phyloP scores from a whole-genome alignment of 2,113 vertebrate genomes.

The Mesoclemmys tuberculata region DNA sequence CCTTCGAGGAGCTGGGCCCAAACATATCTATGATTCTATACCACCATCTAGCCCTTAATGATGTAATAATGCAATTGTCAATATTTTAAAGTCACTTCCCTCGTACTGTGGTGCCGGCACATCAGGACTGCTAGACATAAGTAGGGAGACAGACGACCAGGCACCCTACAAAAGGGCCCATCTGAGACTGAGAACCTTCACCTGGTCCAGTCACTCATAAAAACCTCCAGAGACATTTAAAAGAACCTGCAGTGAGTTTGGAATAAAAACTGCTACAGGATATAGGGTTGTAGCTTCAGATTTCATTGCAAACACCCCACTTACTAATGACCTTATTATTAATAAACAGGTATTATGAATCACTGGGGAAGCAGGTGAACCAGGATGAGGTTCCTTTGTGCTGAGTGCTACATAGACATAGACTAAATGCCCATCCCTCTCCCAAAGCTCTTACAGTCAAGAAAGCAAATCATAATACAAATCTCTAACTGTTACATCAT shows the following conservation, averaged over 20 bases:
- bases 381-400: background rate
- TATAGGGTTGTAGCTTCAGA: background rate
- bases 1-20: background rate
- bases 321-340: background rate
- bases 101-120: background rate
- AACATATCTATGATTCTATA: background rate
- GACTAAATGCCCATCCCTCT: accelerated
- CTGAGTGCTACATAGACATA: accelerated
- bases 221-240: background rate
- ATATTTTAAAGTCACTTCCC: background rate
- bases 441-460: background rate
- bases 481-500: background rate
- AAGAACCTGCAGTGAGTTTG: background rate
- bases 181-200: background rate
- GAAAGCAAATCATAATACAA: background rate
- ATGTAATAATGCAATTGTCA: background rate
- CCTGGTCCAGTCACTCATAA: background rate
- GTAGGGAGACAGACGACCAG: background rate
- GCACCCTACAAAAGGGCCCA: background rate
- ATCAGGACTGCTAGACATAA: background rate
- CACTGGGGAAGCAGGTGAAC: background rate
- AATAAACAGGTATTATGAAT: background rate
- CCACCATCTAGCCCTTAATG: background rate
- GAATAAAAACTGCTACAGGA: background rate
- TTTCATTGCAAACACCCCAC: background rate